Conservation (phyloP, 2,888 invertebrate genomes). For the Punctoribates punctum region DNA sequence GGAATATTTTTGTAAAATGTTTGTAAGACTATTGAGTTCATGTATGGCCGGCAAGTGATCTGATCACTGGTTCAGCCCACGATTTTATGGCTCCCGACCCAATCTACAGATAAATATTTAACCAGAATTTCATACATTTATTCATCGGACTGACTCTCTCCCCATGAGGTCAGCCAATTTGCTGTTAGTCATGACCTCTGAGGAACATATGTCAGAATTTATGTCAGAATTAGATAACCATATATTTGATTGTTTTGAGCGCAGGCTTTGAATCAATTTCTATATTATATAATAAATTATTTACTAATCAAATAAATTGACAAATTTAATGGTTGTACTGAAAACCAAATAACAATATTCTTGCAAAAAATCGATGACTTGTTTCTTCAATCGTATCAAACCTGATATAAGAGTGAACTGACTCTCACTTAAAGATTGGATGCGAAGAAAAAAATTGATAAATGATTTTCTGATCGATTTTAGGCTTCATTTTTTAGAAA, state of each 20-base stretch:
- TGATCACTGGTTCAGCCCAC: not conserved
- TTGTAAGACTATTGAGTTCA: too few relatives aligned
- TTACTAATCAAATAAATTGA: conserved; percentile 12
- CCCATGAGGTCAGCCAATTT: conserved; percentile 24
- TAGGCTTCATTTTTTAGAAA: too few relatives aligned
- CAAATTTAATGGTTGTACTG: conserved; percentile 17
- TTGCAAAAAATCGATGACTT: conserved; percentile 1
- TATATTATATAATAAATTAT: not conserved
- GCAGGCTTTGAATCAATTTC: not conserved
- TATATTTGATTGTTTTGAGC: conserved; percentile 7
- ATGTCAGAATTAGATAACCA: conserved; percentile 19
- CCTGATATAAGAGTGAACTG: not conserved
- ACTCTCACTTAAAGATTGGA: not conserved
- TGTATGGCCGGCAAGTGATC: too few relatives aligned
- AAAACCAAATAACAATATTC: not conserved
- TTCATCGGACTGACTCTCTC: not conserved
- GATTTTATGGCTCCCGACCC: not conserved
- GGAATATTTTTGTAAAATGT: too few relatives aligned
- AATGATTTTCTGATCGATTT: not conserved
- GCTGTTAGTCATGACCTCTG: conserved; percentile 17
- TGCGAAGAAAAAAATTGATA: not conserved
- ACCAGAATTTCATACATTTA: conserved; percentile 13
- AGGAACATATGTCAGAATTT: conserved; percentile 12
- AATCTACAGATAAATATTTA: not conserved
- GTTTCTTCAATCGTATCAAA: not conserved